Evolutionary conservation across 2,888 invertebrate species (phyloP).

Genomic region (Neocrepidodera transversa): DNA sequence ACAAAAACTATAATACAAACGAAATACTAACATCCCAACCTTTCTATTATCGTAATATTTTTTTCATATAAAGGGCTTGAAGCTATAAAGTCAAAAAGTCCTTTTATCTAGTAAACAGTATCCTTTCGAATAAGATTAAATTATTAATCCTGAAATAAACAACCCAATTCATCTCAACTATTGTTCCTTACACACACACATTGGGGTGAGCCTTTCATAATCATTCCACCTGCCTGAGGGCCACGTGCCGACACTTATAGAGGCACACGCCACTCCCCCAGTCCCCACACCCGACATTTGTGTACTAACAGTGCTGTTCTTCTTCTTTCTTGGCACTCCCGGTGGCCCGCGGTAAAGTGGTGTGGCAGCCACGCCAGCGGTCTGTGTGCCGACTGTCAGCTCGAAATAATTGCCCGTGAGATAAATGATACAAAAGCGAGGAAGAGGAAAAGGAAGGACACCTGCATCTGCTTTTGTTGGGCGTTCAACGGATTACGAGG

Average conservation of each 20-base stretch:
- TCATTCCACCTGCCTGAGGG: slow-evolving; percentile 20
- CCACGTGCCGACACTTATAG: slow-evolving; percentile 20
- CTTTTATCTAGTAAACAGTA: too few species aligned
- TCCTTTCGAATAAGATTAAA: too few species aligned
- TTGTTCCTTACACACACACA: too few species aligned
- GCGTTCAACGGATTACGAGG: neutral
- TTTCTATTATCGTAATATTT: too few species aligned
- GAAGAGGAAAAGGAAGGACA: slow-evolving; percentile 8
- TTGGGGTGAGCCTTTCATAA: neutral
- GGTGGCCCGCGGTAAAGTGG: neutral
- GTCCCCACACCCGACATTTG: neutral
- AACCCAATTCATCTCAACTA: too few species aligned
- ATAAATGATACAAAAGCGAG: slow-evolving; percentile 17
- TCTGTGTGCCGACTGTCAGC: slow-evolving; percentile 14
- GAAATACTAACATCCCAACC: too few species aligned
- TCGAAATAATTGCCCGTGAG: slow-evolving; percentile 17
- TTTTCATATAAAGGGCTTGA: too few species aligned
- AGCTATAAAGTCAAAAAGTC: too few species aligned
- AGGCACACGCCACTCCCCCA: slow-evolving; percentile 6
- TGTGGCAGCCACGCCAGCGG: neutral
- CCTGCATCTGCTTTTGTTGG: slow-evolving; percentile 10
- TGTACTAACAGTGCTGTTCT: slow-evolving; percentile 6
- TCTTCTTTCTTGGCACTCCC: slow-evolving; percentile 1
- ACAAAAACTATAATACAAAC: too few species aligned
- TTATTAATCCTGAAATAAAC: too few species aligned